A percentile compares a stretch with the other conserved stretches of the same genome.
These are phyloP conservation scores for Oreortyx pictus DNA, from an alignment of 2,797 vertebrate genomes.

Conservation along the genomic window DNA sequence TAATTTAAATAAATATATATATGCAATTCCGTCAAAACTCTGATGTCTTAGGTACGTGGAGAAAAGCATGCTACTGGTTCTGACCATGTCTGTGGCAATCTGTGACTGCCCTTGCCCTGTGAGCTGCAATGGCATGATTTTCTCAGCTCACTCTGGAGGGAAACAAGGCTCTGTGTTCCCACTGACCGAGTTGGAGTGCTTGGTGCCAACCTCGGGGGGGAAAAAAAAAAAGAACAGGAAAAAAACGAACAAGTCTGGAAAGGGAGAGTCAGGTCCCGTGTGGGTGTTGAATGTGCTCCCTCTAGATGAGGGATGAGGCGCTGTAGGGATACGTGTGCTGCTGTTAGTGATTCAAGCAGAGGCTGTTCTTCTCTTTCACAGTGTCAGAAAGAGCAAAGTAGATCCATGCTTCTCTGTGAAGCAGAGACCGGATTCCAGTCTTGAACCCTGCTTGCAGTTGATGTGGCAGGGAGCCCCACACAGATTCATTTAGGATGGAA, in stretches of 20 bases:
- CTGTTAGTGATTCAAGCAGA: background rate
- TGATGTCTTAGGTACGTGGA: background rate
- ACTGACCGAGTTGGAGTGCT: background rate
- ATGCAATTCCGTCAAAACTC: background rate
- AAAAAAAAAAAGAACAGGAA: background rate
- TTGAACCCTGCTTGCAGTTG: background rate
- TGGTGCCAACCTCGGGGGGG: background rate
- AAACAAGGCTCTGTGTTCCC: background rate
- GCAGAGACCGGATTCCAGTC: background rate
- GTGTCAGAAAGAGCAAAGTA: conserved; percentile 17
- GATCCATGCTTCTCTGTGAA: background rate
- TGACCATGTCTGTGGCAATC: background rate
- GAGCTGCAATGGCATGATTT: background rate
- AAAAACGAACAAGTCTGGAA: background rate
- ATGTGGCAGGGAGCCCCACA: background rate
- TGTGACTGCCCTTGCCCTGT: background rate
- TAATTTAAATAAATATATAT: background rate
- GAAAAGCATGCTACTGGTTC: background rate
- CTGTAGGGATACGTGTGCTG: background rate
- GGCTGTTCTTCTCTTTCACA: background rate
- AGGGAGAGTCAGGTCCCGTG: background rate
- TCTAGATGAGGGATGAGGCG: background rate
- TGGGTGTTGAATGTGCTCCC: background rate
- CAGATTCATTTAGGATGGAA: too few relatives aligned
- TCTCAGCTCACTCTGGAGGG: background rate